phyloP scores from a whole-genome alignment of 2,888 invertebrate species.

The Stenotaenia linearis region DNA sequence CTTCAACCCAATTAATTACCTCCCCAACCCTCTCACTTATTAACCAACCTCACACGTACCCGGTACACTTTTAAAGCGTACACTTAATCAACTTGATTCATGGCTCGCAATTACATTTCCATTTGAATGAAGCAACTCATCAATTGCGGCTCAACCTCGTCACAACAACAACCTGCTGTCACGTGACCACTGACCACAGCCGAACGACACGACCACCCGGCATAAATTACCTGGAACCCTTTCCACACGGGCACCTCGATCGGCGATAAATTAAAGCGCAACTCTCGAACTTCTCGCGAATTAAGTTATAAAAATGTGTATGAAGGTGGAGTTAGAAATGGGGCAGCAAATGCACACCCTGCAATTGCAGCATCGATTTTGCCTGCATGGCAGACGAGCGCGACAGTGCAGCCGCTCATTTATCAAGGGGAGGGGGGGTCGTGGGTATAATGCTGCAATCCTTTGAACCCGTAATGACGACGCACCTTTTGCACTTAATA shows the following conservation, averaged over 20 bases:
- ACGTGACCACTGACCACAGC: background rate
- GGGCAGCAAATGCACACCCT: constrained; percentile 4
- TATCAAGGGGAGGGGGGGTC: background rate
- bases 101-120: background rate
- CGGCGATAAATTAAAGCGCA: background rate
- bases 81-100: constrained; percentile 26
- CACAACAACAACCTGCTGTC: background rate
- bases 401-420: constrained; percentile 26
- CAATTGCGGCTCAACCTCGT: constrained; percentile 3
- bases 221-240: background rate
- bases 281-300: too few species aligned
- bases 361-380: constrained; percentile 20
- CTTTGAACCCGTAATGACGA: constrained; percentile 26
- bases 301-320: background rate
- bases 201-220: background rate
- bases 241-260: background rate
- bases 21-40: background rate
- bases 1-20: background rate
- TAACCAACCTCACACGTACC: background rate
- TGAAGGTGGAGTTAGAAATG: background rate
- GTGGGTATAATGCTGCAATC: background rate
- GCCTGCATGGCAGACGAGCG: constrained; percentile 26
- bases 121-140: constrained; percentile 17
- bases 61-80: background rate
- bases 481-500: constrained; percentile 26